Conservation (phyloP, 64 coral and sea anemone species). For the Montipora capricornis region DNA sequence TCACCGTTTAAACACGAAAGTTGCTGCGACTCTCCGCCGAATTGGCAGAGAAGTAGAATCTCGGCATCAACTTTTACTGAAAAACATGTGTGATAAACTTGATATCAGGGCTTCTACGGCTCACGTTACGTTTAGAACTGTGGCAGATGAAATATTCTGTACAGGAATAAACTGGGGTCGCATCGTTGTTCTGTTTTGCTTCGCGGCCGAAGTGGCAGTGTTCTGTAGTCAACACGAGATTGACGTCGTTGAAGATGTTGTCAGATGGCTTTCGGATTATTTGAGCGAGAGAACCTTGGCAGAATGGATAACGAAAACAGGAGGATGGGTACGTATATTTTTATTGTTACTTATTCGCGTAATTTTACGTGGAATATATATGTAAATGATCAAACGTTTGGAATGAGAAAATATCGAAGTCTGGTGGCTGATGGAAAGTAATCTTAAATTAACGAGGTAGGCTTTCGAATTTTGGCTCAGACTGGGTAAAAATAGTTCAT, state of each 20-base stretch:
- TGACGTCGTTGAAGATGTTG: constrained; percentile 60
- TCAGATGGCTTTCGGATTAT: constrained; percentile 81
- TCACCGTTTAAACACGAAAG: constrained; percentile 31
- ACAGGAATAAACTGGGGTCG: constrained; percentile 91
- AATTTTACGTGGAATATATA: constrained; percentile 5
- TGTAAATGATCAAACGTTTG: too few relatives aligned
- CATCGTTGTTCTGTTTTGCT: constrained; percentile 75
- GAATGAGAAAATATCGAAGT: too few relatives aligned
- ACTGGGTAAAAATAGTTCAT: not conserved
- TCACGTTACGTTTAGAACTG: constrained; percentile 54
- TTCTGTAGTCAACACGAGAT: constrained; percentile 66
- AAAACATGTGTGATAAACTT: constrained; percentile 83
- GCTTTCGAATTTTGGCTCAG: not conserved
- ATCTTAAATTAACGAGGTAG: too few relatives aligned
- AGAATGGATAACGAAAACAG: constrained; percentile 83
- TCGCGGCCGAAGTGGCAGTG: constrained; percentile 71
- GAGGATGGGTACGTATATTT: constrained; percentile 77
- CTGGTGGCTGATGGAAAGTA: too few relatives aligned
- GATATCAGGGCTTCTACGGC: constrained; percentile 65
- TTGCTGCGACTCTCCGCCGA: constrained; percentile 45
- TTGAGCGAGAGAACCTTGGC: constrained; percentile 44
- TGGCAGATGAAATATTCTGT: constrained; percentile 84
- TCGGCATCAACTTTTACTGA: constrained; percentile 82
- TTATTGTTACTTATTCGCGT: constrained; percentile 11
- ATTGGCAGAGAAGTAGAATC: constrained; percentile 77